A percentile compares a stretch with the other conserved stretches of the same genome.
Conservation (phyloP, 2,113 vertebrate species). For the Salminus brasiliensis region DNA sequence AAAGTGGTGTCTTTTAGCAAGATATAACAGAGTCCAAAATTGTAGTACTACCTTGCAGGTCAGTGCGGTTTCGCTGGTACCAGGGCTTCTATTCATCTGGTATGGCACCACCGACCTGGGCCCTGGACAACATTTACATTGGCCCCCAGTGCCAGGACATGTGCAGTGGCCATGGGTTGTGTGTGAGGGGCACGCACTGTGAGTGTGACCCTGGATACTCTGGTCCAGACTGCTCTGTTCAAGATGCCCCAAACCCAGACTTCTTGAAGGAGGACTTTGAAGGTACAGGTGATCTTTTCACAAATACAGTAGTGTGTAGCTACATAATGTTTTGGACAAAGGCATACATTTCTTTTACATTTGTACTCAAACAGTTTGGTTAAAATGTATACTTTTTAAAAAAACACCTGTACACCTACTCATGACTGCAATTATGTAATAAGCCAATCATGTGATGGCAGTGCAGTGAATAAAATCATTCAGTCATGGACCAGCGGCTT, state of each 20-base stretch:
- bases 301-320: background rate
- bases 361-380: too few relatives aligned
- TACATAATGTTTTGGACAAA: too few relatives aligned
- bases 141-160: slow-evolving; percentile 97
- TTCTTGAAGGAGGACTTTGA: slow-evolving; percentile 99
- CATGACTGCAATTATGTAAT: too few relatives aligned
- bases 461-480: too few relatives aligned
- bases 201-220: slow-evolving; percentile 89
- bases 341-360: too few relatives aligned
- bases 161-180: slow-evolving; percentile 92
- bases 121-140: slow-evolving; percentile 92
- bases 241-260: slow-evolving; percentile 89
- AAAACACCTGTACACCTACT: too few relatives aligned
- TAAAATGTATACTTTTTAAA: too few relatives aligned
- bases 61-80: slow-evolving; percentile 96
- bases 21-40: background rate
- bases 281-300: slow-evolving; percentile 75
- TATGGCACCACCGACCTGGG: slow-evolving; percentile 91
- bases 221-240: slow-evolving; percentile 87
- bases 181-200: slow-evolving; percentile 88
- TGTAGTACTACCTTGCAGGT: slow-evolving; percentile 71
- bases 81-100: slow-evolving; percentile 91
- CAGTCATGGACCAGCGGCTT: too few relatives aligned
- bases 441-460: too few relatives aligned
- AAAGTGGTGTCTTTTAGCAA: background rate